Evolutionary conservation across 2,888 invertebrate species (phyloP).

Genomic region (Siphlonurus alternatus): DNA sequence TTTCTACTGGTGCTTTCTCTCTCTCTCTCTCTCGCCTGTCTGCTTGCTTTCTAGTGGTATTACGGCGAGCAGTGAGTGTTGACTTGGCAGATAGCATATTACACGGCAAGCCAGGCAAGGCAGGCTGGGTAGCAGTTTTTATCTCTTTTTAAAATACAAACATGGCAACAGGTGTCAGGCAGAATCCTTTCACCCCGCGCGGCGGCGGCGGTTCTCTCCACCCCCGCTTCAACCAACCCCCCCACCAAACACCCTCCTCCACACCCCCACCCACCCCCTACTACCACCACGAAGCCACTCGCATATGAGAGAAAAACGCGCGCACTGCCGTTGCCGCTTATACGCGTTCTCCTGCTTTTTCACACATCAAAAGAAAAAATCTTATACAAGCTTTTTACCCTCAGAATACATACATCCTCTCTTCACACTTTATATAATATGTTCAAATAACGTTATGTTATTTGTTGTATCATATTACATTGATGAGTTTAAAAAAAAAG

Average conservation of each 20-base stretch:
- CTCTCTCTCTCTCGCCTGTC: too few relatives aligned
- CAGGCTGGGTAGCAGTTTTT: not conserved
- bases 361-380: constrained; percentile 3
- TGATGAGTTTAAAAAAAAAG: not conserved
- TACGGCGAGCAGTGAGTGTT: not conserved
- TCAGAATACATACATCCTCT: not conserved
- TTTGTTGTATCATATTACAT: not conserved
- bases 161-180: constrained; percentile 1
- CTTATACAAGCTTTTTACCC: not conserved
- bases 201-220: not conserved
- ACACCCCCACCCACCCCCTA: not conserved
- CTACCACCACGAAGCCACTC: not conserved
- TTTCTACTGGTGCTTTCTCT: too few relatives aligned
- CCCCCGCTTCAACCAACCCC: not conserved
- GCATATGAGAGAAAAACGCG: constrained; percentile 1
- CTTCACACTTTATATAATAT: not conserved
- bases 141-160: constrained; percentile 4
- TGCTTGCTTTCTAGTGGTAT: not conserved
- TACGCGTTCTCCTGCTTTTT: not conserved
- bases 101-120: not conserved
- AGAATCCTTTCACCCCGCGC: constrained; percentile 2
- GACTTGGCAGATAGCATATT: not conserved
- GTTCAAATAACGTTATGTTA: not conserved
- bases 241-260: not conserved
- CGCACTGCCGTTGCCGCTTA: not conserved